Evolutionary conservation across 1,140 invertebrate species (phyloP), one percentile per base, ranked within the genome.

Genomic region (Ceratina australensis): DNA sequence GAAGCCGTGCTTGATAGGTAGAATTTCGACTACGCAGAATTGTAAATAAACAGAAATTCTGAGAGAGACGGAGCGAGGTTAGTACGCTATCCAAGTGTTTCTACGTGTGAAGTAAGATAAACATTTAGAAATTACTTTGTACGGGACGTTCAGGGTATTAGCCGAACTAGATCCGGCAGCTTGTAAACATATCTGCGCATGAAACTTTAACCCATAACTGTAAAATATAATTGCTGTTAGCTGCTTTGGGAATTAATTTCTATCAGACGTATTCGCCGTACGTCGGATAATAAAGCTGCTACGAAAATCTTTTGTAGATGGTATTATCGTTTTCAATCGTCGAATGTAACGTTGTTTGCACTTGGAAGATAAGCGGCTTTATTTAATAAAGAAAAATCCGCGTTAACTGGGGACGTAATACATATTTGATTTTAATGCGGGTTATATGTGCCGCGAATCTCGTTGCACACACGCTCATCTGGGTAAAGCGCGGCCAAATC

Each of bases 61-160:
- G 28, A 20, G 33, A 64, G 28, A 5, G 33, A 42, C 33, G 33
- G 33, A 42, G 33, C 33, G 33, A 10, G 33, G 61, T 15, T 64
- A 28, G n/a, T 64, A 64, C 33, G 15, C 28, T 42, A 42, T 42
- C 33, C 28, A n/a, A 64, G n/a, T 20, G 61, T 28, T 61, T n/a
- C 24, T 33, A 61, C n/a, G 24, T 42, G n/a, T 42, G 28, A 42
- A 42, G 61, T 42, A 42, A 64, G 33, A 20, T 64, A 64, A 64
- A 64, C 26, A 42, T 64, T 64, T 42, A 13, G 61, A 33, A 22
- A 2, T 15, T 64, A 15, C 61, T 42, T 64, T 42, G 1, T 64
- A 42, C n/a, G 15, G 18, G n/a, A 42, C n/a, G 15, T 63, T 15
- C 7, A 33, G 26, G 26, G 24, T 61, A 61, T 63, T 63, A 63